Base-by-base conservation (phyloP, 2,113 vertebrate genomes). In the Nesogale talazaci region DNA sequence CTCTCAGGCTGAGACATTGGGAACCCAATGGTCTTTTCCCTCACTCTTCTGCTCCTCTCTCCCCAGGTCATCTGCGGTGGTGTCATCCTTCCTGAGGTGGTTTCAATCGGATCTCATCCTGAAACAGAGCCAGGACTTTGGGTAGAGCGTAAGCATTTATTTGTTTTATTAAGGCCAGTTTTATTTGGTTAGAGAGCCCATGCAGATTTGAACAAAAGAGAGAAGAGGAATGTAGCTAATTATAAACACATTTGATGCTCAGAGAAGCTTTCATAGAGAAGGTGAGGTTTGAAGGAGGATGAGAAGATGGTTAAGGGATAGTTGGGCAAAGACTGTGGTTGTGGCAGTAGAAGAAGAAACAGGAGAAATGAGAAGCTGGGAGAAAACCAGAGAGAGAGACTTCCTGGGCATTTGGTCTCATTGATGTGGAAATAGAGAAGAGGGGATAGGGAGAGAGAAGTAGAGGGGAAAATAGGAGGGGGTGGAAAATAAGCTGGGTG, bases 1-100 rank as follows among this genome's bases (percentile, higher is more conserved):
- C 95, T 97, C 96, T 96, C 94, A 96, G 84, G 94, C 89, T 36
- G 20, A 89, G 89, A 75, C 81, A 93, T 95, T 96, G 94, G 95
- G 96, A 96, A 96, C 6, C 34, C 15, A 38, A 42, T 46, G 77
- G 22, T 89, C 84, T 31, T 84, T 91, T 91, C 81, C 92, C 89
- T 89, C 15, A 19, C 70, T 89, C 56, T 40, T 65, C 67, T 79
- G 69, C 78, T 67, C 78, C 59, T 76, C 34, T 89, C 75, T 91
- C 82, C 67, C 90, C 94, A 92, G 96, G 88, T 92, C 94, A 88
- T 94, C 85, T 96, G 96, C 61, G 95, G 94, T 87, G 61, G 12
- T 87, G 65, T 92, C 70, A 81, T 77, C 74, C 95, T 96, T 97
- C 89, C 96, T 95, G 75, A 94, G 92, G 95, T 86, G 95, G 96